Evolutionary conservation across 2,888 invertebrate genomes (phyloP).

Genomic region (Troilus luridus): DNA sequence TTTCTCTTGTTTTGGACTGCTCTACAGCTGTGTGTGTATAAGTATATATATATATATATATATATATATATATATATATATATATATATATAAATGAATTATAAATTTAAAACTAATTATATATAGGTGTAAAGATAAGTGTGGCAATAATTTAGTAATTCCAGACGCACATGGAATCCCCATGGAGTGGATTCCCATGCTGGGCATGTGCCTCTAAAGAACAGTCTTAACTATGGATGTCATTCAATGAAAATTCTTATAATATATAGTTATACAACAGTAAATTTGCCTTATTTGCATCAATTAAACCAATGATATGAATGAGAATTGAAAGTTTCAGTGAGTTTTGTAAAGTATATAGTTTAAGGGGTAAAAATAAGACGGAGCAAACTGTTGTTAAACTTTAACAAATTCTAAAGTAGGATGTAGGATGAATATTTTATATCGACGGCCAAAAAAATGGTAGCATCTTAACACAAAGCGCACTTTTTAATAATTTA

Average conservation of each 20-base stretch:
- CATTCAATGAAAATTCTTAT: constrained; percentile 61
- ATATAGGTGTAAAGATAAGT: constrained; percentile 55
- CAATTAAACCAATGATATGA: constrained; percentile 62
- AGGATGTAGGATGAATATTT: constrained; percentile 64
- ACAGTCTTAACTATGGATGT: constrained; percentile 52
- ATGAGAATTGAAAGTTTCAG: constrained; percentile 34
- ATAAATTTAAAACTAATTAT: constrained; percentile 17
- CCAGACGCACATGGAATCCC: constrained; percentile 56
- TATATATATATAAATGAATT: constrained; percentile 18
- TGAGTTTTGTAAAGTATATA: constrained; percentile 47
- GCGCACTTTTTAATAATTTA: constrained; percentile 62
- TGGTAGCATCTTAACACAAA: constrained; percentile 58
- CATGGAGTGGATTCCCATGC: constrained; percentile 28
- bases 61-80: constrained; percentile 2
- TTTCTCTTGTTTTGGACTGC: constrained; percentile 46
- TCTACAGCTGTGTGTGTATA: constrained; percentile 45
- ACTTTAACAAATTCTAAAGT: constrained; percentile 64
- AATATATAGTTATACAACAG: constrained; percentile 61
- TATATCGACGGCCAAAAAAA: constrained; percentile 63
- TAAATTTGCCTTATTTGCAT: constrained; percentile 64
- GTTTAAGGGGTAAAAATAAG: constrained; percentile 62
- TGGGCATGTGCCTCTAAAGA: constrained; percentile 48
- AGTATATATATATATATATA: not conserved
- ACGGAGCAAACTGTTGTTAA: constrained; percentile 62
- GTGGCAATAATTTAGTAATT: constrained; percentile 60